Percentiles rank a stretch among this genome's conserved stretches.
Conservation (phyloP, 2,797 vertebrate genomes). For the Manis crassicaudata region DNA sequence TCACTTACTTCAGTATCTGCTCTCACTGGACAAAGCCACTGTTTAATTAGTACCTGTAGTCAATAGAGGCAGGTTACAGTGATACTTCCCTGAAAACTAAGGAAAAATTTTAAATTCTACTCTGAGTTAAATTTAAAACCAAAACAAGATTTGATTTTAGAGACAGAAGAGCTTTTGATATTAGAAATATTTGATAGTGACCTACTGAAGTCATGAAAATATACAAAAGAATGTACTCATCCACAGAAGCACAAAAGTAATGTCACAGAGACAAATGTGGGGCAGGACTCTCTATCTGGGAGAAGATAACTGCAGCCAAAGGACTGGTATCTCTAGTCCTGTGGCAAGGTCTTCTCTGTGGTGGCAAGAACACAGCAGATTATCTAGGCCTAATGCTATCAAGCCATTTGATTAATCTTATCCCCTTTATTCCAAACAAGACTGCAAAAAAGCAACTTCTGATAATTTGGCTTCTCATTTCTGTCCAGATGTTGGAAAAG, state of each 20-base stretch:
- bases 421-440: conserved; percentile 1
- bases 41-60: neutral
- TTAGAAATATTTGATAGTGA: conserved; percentile 37
- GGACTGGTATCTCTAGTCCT: neutral
- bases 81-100: conserved; percentile 3
- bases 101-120: neutral
- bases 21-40: neutral
- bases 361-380: neutral
- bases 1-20: neutral
- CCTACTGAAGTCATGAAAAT: conserved; percentile 16
- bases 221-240: conserved; percentile 3
- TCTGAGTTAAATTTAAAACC: conserved; percentile 41
- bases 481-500: neutral
- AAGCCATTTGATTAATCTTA: neutral
- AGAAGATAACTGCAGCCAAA: neutral
- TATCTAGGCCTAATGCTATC: neutral
- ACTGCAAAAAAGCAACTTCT: conserved; percentile 17
- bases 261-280: neutral
- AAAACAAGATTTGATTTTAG: neutral
- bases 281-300: neutral
- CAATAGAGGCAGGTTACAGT: neutral
- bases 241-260: neutral
- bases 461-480: conserved; percentile 13
- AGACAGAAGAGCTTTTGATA: neutral
- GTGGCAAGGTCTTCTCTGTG: neutral